Base-by-base conservation (phyloP, 2,888 invertebrate species). In the Macropis europaea region DNA sequence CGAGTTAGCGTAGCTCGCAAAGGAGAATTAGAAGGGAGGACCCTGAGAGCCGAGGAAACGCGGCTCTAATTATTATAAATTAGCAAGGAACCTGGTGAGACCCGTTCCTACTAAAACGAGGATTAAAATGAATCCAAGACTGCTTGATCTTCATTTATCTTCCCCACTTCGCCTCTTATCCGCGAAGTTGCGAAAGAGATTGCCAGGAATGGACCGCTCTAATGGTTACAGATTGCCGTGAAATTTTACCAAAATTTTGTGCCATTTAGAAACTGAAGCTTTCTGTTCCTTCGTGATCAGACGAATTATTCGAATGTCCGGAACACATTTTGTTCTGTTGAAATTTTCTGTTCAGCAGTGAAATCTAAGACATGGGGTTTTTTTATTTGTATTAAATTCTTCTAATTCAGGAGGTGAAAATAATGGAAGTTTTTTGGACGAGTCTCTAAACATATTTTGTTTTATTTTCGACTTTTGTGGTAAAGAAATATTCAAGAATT, bases 171-270 rank as follows among this genome's bases (percentile, higher is more conserved):
- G 22, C 52, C 47, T 45, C 34, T 38, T 69, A 47, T 57, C 19
- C 11, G 15, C 26, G 34, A 48, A 32, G 28, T 17, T 13, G n/a
- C 38, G 30, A 42, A 42, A 42, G 24, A 47, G 6, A 24, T 26
- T 38, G n/a, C 13, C 24, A 17, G 9, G 24, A 42, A 61, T 19
- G 52, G 59, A 43, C 34, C 60, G 17, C 34, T 45, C 36, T 70
- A 74, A 67, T 70, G 75, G 48, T 77, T 60, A 70, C 48, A 63
- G 26, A 77, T 78, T 66, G 38, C 62, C 54, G 67, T 67, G 60
- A 70, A 69, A 68, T 62, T 69, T 53, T 57, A 34, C 34, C 45
- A 59, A 48, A n/a, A n/a, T n/a, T n/a, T n/a, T n/a, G n/a, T n/a
- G n/a, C n/a, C n/a, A n/a, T n/a, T n/a, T n/a, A n/a, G n/a, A n/a